Evolutionary conservation across 2,113 vertebrate genomes (phyloP).

Genomic region (Engystomops pustulosus): DNA sequence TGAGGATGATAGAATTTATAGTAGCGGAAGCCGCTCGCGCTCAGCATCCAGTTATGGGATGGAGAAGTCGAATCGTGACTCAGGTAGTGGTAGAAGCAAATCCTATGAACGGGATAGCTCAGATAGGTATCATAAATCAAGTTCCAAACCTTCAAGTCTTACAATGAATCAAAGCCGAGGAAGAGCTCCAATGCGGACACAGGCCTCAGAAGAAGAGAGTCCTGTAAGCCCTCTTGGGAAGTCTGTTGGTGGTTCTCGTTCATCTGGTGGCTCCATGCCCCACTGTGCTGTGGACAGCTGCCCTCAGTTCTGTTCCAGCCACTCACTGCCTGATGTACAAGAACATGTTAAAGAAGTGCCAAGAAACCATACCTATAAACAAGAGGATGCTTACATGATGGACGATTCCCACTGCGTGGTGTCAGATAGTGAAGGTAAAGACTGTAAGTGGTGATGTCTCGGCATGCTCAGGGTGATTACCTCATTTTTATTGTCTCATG

Average conservation of each 20-base stretch:
- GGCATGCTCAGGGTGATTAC: constrained; percentile 66
- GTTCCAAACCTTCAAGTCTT: constrained; percentile 77
- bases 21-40: constrained; percentile 81
- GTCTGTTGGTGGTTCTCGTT: constrained; percentile 80
- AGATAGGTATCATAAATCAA: constrained; percentile 86
- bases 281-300: constrained; percentile 79
- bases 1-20: constrained; percentile 88
- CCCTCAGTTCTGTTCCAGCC: constrained; percentile 96
- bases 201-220: constrained; percentile 95
- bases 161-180: constrained; percentile 80
- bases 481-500: constrained; percentile 38
- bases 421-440: constrained; percentile 99
- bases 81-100: constrained; percentile 84
- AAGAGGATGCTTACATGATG: constrained; percentile 93
- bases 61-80: constrained; percentile 88
- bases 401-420: constrained; percentile 98
- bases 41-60: constrained; percentile 84
- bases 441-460: constrained; percentile 82
- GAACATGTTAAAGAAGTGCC: constrained; percentile 94
- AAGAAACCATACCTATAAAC: constrained; percentile 93
- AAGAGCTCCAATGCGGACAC: constrained; percentile 86
- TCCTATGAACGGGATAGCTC: constrained; percentile 89
- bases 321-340: constrained; percentile 98
- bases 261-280: constrained; percentile 76
- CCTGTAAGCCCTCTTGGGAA: constrained; percentile 91